Evolutionary conservation across 2,797 vertebrate genomes (phyloP).

Genomic region (Pristis pectinata): DNA sequence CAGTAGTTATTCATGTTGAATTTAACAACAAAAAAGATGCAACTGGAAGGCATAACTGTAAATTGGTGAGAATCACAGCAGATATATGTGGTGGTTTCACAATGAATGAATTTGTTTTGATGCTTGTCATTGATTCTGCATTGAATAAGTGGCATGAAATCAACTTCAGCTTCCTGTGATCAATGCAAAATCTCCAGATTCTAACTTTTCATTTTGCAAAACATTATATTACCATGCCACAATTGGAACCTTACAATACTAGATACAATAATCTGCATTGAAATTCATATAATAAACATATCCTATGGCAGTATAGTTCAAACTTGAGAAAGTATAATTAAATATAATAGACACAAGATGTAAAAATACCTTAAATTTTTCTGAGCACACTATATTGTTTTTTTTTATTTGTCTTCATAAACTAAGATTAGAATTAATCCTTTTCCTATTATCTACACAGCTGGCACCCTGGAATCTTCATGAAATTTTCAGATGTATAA

Average conservation of each 20-base stretch:
- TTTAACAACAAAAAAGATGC: background rate
- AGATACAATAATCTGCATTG: background rate
- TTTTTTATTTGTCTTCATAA: background rate
- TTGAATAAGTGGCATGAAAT: background rate
- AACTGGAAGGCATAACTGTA: background rate
- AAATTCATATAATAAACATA: background rate
- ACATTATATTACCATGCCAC: background rate
- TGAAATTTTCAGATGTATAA: background rate
- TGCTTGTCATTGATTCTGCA: background rate
- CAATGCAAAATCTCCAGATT: background rate
- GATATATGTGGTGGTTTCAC: background rate
- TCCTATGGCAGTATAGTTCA: background rate
- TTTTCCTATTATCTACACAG: background rate
- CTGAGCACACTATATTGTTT: background rate
- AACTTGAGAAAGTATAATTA: background rate
- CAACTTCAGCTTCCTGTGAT: background rate
- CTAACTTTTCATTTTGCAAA: background rate
- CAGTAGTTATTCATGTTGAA: background rate
- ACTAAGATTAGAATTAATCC: background rate
- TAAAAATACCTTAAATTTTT: conserved; percentile 16
- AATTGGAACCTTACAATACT: background rate
- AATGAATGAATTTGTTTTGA: background rate
- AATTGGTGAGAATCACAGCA: background rate
- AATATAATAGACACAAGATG: background rate
- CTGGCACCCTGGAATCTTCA: background rate